Evolutionary conservation across 92 coral and sea anemone species (phyloP).

Genomic region (Phymanthus crucifer): DNA sequence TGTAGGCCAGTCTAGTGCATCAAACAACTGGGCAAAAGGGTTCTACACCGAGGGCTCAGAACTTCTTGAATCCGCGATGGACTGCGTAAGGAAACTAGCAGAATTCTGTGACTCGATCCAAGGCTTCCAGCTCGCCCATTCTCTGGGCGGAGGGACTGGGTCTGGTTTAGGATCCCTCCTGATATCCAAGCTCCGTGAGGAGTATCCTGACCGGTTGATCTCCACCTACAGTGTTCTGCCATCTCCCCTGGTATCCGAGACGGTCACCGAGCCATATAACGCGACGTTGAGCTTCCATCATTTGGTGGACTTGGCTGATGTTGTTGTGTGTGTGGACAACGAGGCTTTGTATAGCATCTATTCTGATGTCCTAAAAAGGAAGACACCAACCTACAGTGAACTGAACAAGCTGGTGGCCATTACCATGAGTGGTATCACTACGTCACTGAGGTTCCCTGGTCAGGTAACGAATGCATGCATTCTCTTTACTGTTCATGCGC

Average conservation of each 20-base stretch:
- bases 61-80: constrained; percentile 82
- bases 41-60: constrained; percentile 93
- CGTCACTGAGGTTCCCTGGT: constrained; percentile 85
- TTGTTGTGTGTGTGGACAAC: constrained; percentile 84
- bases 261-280: constrained; percentile 95
- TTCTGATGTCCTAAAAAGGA: constrained; percentile 63
- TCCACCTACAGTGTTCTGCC: constrained; percentile 86
- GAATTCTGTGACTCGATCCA: constrained; percentile 87
- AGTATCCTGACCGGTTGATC: constrained; percentile 82
- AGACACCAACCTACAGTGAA: constrained; percentile 81
- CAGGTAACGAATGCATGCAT: constrained; percentile 59
- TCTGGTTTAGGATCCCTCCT: constrained; percentile 84
- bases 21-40: constrained; percentile 94
- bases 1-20: constrained; percentile 84
- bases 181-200: constrained; percentile 86
- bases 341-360: constrained; percentile 86
- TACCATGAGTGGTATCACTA: constrained; percentile 86
- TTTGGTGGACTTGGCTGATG: constrained; percentile 85
- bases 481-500: too few species aligned
- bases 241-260: constrained; percentile 92
- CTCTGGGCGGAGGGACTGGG: constrained; percentile 91
- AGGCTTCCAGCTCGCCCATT: constrained; percentile 89
- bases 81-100: constrained; percentile 80
- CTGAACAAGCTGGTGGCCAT: constrained; percentile 75
- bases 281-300: constrained; percentile 94